Conservation (phyloP, 2,113 vertebrate species). For the Delphinus delphis region DNA sequence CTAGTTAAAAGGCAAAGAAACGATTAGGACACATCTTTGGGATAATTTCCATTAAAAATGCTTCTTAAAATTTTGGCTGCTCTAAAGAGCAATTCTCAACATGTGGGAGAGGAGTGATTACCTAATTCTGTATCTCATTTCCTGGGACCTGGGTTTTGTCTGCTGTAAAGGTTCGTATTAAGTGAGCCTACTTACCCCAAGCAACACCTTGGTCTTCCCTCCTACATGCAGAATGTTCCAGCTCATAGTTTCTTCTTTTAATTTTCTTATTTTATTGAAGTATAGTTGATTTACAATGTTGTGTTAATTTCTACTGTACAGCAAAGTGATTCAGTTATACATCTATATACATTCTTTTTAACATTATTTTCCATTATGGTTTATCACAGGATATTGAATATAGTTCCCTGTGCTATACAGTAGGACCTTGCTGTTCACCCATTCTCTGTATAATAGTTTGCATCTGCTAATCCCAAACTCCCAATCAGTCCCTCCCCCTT, state of each 20-base stretch:
- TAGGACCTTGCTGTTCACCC: too few relatives aligned
- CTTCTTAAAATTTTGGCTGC: background rate
- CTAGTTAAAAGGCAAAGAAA: constrained; percentile 49
- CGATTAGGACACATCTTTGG: constrained; percentile 6
- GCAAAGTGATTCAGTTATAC: background rate
- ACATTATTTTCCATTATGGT: background rate
- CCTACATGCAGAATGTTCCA: background rate
- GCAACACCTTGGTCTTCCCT: background rate
- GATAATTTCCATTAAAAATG: constrained; percentile 35
- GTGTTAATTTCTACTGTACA: background rate
- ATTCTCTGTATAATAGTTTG: too few relatives aligned
- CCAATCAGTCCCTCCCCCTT: too few relatives aligned
- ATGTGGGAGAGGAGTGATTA: background rate
- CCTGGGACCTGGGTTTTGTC: background rate
- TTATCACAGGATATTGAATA: background rate
- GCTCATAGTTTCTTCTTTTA: background rate
- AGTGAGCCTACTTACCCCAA: background rate
- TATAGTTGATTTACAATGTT: background rate
- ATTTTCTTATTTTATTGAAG: background rate
- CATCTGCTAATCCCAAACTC: too few relatives aligned
- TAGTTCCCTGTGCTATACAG: too few relatives aligned
- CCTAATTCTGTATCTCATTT: background rate
- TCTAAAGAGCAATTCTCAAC: background rate
- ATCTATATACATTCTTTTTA: background rate
- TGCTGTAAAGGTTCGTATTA: background rate